Evolutionary conservation across 2,113 vertebrate genomes (phyloP).

Genomic region (Tor tambroides): DNA sequence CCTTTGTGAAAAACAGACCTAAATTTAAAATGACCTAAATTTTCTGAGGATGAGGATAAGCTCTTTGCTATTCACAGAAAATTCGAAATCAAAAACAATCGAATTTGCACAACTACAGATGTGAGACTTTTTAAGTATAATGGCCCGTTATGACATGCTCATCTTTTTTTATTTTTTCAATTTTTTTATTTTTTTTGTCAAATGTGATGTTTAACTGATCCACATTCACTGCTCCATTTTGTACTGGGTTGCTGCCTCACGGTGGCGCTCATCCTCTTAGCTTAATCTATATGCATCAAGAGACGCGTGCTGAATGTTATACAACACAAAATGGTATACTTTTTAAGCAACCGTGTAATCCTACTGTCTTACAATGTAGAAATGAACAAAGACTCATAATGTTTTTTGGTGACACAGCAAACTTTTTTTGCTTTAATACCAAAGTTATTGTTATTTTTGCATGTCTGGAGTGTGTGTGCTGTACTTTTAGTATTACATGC

Average conservation of each 20-base stretch:
- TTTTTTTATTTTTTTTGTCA: not conserved
- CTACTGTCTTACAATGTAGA: not conserved
- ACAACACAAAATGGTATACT: not conserved
- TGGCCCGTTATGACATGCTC: not conserved
- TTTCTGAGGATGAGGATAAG: not conserved
- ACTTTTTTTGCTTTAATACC: not conserved
- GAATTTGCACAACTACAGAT: not conserved
- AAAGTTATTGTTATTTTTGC: not conserved
- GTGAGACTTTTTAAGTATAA: no score
- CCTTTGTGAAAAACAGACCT: not conserved
- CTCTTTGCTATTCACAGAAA: not conserved
- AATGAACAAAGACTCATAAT: not conserved
- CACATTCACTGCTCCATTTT: not conserved
- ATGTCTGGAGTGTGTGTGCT: not conserved
- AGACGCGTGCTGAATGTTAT: not conserved
- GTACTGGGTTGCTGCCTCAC: not conserved
- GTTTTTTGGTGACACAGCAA: not conserved
- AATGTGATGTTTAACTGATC: not conserved
- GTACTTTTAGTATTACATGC: constrained; percentile 10
- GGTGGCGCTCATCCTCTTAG: not conserved
- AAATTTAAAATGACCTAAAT: not conserved
- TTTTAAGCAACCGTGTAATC: not conserved
- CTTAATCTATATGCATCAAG: not conserved
- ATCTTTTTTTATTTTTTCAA: no score
- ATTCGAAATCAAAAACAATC: not conserved